phyloP scores from a whole-genome alignment of 2,797 vertebrate genomes.

The Lithobates pipiens region DNA sequence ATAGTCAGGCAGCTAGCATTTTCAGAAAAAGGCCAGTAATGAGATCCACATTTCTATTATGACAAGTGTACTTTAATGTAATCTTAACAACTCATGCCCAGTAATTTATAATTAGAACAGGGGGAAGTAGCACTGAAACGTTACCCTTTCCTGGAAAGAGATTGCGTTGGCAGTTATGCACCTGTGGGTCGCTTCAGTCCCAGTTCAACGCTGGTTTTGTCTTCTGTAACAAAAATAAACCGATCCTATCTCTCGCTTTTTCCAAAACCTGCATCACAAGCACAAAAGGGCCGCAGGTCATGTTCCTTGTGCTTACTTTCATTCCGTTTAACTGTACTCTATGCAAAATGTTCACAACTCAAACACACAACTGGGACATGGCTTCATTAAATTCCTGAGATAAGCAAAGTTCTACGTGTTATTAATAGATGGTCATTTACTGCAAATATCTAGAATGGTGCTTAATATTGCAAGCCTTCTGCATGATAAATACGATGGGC shows the following conservation, averaged over 20 bases:
- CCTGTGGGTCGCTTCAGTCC: background rate
- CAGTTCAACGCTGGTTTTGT: background rate
- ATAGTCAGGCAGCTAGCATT: too few species aligned
- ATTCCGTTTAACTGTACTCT: slow-evolving; percentile 28
- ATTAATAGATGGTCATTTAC: slow-evolving; percentile 37
- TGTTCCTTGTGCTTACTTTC: slow-evolving; percentile 5
- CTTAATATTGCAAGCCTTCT: slow-evolving; percentile 28
- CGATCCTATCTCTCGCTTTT: background rate
- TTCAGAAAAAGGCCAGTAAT: too few species aligned
- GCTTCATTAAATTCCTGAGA: slow-evolving; percentile 42
- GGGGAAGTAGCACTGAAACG: too few species aligned
- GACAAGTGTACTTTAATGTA: too few species aligned
- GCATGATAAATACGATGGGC: slow-evolving; percentile 34
- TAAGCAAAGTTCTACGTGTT: slow-evolving; percentile 30
- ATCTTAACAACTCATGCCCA: too few species aligned
- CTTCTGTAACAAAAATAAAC: background rate
- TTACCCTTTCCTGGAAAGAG: background rate
- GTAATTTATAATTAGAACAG: too few species aligned
- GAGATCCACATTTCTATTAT: too few species aligned
- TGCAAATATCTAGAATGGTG: slow-evolving; percentile 11
- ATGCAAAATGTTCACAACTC: slow-evolving; percentile 22
- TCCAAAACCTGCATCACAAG: slow-evolving; percentile 27
- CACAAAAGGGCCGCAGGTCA: slow-evolving; percentile 10
- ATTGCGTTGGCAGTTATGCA: background rate
- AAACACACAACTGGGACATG: slow-evolving; percentile 15